Evolutionary conservation across 2,113 vertebrate genomes (phyloP), one percentile per base, ranked within the genome.

Genomic region (Crotalus tigris): DNA sequence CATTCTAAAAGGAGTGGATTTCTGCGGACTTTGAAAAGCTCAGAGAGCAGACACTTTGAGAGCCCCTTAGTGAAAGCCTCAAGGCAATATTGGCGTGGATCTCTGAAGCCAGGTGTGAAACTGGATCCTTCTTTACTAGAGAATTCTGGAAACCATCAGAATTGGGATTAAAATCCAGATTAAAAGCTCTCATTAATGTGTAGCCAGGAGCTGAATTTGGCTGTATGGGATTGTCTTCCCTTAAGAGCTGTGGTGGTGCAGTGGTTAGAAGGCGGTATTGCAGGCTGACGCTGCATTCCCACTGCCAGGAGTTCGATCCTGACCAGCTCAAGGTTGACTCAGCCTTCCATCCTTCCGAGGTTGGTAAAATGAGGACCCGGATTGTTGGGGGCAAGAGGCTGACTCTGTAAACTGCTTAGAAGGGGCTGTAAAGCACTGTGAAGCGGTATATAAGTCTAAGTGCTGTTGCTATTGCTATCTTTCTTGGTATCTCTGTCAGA

Each of bases 101-200:
- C 98, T 29, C 95, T 98, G 44, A 98, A 98, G 94, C 98, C 98
- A 97, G 98, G 98, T 95, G 97, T 69, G 44, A 92, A 86, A 29
- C 44, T 64, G 1, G 24, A 89, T 59, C n/a, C 33, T 44, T 33
- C 23, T 88, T 44, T 39, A 1, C 17, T 23, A 69, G 55, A 23
- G n/a, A 55, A 12, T 44, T 29, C 9, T n/a, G 19, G 69, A 81
- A 17, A 17, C 1, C 33, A 8, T 15, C 39, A 81, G 33, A 81
- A 39, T 33, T 9, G 33, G n/a, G 69, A 7, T 75, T 33, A 75
- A 33, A 75, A 75, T 75, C 69, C 15, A 33, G 69, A 33, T 75
- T 17, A 75, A 75, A 75, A 6, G 13, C 13, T 75, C 12, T 1
- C 5, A 13, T 75, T 33, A 75, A 39, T 5, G 2, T 2, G n/a